Evolutionary conservation across 2,888 invertebrate genomes (phyloP).

Genomic region (Drosophila limbata): DNA sequence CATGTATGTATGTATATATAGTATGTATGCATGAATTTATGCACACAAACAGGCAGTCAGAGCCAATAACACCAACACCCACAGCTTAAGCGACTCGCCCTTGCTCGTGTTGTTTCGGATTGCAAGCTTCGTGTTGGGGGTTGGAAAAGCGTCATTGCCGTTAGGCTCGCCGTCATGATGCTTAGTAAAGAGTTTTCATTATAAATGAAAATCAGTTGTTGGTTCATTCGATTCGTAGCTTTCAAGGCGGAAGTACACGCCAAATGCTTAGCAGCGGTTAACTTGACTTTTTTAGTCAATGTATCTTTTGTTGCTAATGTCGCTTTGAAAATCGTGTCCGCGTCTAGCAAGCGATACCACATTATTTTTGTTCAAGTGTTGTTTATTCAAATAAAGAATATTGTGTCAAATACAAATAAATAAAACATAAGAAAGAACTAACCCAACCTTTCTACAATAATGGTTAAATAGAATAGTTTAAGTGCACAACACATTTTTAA

Average conservation of each 20-base stretch:
- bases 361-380: slow-evolving; percentile 50
- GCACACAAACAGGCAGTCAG: slow-evolving; percentile 35
- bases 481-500: neutral
- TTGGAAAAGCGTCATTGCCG: slow-evolving; percentile 69
- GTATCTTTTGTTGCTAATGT: slow-evolving; percentile 31
- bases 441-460: neutral
- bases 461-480: slow-evolving; percentile 1
- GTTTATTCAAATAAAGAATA: neutral
- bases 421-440: neutral
- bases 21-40: slow-evolving; percentile 20
- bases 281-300: slow-evolving; percentile 10
- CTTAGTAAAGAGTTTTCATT: slow-evolving; percentile 81
- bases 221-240: slow-evolving; percentile 83
- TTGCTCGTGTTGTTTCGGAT: slow-evolving; percentile 59
- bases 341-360: slow-evolving; percentile 11
- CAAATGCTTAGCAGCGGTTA: slow-evolving; percentile 26
- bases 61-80: slow-evolving; percentile 38
- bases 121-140: slow-evolving; percentile 62
- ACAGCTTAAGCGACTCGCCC: slow-evolving; percentile 47
- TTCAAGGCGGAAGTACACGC: slow-evolving; percentile 82
- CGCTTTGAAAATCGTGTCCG: slow-evolving; percentile 31
- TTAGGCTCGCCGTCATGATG: slow-evolving; percentile 42
- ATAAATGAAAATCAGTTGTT: slow-evolving; percentile 82
- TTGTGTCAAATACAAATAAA: slow-evolving; percentile 20
- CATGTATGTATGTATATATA: slow-evolving; percentile 9